These are phyloP conservation scores for Plumapathes pennacea DNA, from an alignment of 92 coral and sea anemone species.

Conservation along the genomic window DNA sequence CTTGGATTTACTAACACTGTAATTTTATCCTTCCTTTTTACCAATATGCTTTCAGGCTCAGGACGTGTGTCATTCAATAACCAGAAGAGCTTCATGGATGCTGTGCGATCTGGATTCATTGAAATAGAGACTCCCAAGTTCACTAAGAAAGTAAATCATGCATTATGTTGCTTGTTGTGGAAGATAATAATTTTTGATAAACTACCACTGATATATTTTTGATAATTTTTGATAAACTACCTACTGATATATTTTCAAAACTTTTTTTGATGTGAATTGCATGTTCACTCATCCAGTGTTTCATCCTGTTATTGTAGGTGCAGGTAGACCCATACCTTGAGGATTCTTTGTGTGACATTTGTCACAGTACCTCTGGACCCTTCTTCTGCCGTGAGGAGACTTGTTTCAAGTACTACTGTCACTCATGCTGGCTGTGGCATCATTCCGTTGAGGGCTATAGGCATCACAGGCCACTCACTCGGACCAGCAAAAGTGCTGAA, in stretches of 20 bases:
- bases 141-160: conserved; percentile 74
- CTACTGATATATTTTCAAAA: background rate
- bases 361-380: conserved; percentile 91
- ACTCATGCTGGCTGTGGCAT: conserved; percentile 99
- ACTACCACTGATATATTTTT: background rate
- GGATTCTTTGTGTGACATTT: conserved; percentile 94
- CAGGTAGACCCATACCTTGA: conserved; percentile 98
- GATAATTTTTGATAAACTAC: background rate
- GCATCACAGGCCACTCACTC: conserved; percentile 67
- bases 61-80: conserved; percentile 97
- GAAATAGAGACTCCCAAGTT: conserved; percentile 97
- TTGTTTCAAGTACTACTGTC: conserved; percentile 97
- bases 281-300: background rate
- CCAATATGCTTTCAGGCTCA: conserved; percentile 59
- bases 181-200: background rate
- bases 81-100: conserved; percentile 98
- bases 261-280: too few relatives aligned
- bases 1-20: background rate
- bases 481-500: conserved; percentile 34
- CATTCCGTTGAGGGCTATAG: conserved; percentile 97
- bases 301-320: conserved; percentile 27
- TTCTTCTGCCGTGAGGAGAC: conserved; percentile 97
- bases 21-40: too few relatives aligned
- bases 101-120: conserved; percentile 94
- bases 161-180: background rate